phyloP scores from a whole-genome alignment of 2,797 vertebrate genomes.

The Steatocranus sp. region DNA sequence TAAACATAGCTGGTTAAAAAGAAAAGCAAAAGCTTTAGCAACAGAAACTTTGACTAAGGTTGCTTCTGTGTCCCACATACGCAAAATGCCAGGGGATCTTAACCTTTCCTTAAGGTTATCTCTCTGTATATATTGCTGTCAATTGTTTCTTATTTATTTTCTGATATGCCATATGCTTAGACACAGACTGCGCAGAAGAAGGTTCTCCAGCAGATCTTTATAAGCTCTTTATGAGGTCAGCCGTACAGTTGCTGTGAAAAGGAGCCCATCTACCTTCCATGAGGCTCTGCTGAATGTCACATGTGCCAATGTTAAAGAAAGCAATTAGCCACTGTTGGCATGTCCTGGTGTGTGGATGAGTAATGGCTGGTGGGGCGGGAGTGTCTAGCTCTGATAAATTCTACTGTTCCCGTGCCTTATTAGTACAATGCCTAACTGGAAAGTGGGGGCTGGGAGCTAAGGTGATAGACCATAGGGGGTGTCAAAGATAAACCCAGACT shows the following conservation, averaged over 20 bases:
- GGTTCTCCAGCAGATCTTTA: background rate
- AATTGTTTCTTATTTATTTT: background rate
- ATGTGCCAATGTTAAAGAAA: slow-evolving; percentile 64
- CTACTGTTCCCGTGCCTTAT: slow-evolving; percentile 68
- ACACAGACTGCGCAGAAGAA: background rate
- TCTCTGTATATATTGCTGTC: background rate
- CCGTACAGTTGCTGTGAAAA: background rate
- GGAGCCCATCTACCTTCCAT: background rate
- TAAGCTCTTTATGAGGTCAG: background rate
- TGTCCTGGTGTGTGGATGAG: slow-evolving; percentile 70
- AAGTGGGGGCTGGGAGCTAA: slow-evolving; percentile 14
- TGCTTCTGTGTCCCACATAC: background rate
- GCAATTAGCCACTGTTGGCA: slow-evolving; percentile 73
- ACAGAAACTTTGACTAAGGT: background rate
- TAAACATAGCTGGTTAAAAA: background rate
- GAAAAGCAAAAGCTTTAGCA: background rate
- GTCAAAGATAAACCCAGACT: slow-evolving; percentile 77
- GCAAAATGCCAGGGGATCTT: background rate
- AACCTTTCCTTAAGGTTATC: background rate
- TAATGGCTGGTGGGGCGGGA: slow-evolving; percentile 73
- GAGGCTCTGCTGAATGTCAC: slow-evolving; percentile 59
- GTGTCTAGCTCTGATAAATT: slow-evolving; percentile 74
- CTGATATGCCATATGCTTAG: background rate
- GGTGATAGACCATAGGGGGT: slow-evolving; percentile 60
- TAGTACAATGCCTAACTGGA: slow-evolving; percentile 61